These are phyloP conservation scores for Oncorhynchus nerka DNA, from an alignment of 2,113 vertebrate genomes.

Conservation along the genomic window DNA sequence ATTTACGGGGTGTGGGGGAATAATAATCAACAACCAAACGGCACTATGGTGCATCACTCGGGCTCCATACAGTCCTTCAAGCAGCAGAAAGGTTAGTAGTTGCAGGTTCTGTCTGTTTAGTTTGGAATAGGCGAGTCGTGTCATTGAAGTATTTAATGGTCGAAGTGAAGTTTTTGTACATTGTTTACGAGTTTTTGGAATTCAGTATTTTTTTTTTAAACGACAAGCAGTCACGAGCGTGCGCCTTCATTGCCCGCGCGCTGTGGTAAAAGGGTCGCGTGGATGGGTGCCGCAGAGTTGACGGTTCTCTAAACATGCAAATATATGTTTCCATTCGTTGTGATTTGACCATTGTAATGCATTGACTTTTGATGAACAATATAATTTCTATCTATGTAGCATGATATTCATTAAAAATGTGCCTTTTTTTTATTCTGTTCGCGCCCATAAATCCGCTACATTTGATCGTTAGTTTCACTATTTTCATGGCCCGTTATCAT, in stretches of 20 bases:
- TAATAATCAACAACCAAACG: slow-evolving; percentile 43
- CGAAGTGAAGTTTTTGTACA: slow-evolving; percentile 19
- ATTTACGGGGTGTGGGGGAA: slow-evolving; percentile 26
- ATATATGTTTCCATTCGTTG: not conserved
- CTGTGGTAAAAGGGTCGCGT: slow-evolving; percentile 7
- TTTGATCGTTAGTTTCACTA: too few species aligned
- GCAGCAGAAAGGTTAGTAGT: slow-evolving; percentile 91
- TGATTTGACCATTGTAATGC: not conserved
- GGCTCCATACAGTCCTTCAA: slow-evolving; percentile 97
- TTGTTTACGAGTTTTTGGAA: slow-evolving; percentile 31
- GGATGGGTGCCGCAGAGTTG: slow-evolving; percentile 57
- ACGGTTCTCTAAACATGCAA: not conserved
- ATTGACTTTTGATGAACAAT: not conserved
- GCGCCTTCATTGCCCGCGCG: not conserved
- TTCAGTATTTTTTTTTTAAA: not conserved
- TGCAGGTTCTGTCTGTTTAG: not conserved
- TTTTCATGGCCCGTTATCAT: too few species aligned
- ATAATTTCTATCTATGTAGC: not conserved
- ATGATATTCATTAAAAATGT: too few species aligned
- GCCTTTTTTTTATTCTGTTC: not conserved
- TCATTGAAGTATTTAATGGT: not conserved
- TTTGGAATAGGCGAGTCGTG: not conserved
- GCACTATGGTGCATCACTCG: slow-evolving; percentile 94
- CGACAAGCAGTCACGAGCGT: not conserved
- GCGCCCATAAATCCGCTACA: not conserved